These are phyloP conservation scores for Heteronetta atricapilla DNA, from an alignment of 2,113 vertebrate genomes.

Conservation along the genomic window DNA sequence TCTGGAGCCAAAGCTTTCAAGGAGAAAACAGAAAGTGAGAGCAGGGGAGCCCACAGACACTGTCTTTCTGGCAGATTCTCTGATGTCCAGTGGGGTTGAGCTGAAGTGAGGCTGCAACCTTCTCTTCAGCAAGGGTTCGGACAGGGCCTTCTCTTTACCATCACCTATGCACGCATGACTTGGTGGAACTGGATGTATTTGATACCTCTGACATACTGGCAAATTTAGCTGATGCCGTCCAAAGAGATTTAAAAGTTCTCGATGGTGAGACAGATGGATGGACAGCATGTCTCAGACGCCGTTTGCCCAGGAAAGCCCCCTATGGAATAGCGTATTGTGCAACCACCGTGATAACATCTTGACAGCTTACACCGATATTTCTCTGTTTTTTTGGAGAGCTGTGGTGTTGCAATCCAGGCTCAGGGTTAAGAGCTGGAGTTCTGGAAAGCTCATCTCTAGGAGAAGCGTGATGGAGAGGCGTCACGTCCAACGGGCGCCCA, in stretches of 20 bases:
- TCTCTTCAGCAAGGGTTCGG: accelerated
- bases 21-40: not conserved
- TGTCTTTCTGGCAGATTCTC: not conserved
- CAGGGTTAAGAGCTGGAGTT: conserved; percentile 8
- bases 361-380: not conserved
- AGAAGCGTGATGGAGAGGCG: not conserved
- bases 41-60: accelerated
- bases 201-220: not conserved
- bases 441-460: not conserved
- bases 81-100: accelerated
- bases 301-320: not conserved
- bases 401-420: conserved; percentile 48
- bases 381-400: not conserved
- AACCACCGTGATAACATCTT: not conserved
- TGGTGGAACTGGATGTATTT: accelerated
- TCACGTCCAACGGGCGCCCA: not conserved
- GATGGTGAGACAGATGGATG: not conserved
- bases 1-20: not conserved
- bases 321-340: not conserved
- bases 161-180: not conserved
- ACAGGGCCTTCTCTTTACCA: not conserved
- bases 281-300: not conserved
- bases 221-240: not conserved
- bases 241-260: not conserved
- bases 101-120: not conserved